Percentiles rank a stretch among this genome's conserved stretches.
These are phyloP conservation scores for Rhipidura dahli DNA, from an alignment of 2,113 vertebrate species.

Conservation along the genomic window DNA sequence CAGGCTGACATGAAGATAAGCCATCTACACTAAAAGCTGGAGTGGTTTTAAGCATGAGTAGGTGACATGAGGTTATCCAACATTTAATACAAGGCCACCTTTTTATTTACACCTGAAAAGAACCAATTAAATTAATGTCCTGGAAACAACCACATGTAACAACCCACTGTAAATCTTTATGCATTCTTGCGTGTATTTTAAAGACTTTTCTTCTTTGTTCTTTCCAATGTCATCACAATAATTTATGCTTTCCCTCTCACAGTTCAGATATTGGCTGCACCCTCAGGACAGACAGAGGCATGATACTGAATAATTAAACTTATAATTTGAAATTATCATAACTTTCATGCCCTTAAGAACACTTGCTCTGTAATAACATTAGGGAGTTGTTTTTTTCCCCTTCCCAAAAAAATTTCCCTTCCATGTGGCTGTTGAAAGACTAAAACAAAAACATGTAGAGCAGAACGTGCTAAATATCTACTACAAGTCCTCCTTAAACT, in stretches of 20 bases:
- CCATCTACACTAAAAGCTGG: background rate
- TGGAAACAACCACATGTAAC: background rate
- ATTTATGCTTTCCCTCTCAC: background rate
- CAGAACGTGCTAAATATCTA: background rate
- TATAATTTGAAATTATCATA: background rate
- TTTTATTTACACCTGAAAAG: background rate
- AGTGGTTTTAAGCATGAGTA: background rate
- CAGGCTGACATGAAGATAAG: background rate
- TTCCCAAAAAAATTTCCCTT: background rate
- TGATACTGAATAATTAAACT: background rate
- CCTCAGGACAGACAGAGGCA: background rate
- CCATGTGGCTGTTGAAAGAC: background rate
- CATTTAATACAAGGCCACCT: background rate
- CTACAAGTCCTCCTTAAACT: background rate
- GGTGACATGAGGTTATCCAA: background rate
- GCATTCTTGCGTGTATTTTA: background rate
- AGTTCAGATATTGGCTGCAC: background rate
- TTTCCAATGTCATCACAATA: background rate
- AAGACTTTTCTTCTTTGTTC: background rate
- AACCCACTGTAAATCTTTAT: background rate
- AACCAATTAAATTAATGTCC: conserved; percentile 1
- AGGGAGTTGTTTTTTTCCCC: background rate
- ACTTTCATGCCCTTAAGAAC: background rate
- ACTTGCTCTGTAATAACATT: background rate
- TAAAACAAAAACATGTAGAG: background rate